These are phyloP conservation scores for Lerema accius DNA, from an alignment of 1,140 invertebrate genomes.

Conservation along the genomic window DNA sequence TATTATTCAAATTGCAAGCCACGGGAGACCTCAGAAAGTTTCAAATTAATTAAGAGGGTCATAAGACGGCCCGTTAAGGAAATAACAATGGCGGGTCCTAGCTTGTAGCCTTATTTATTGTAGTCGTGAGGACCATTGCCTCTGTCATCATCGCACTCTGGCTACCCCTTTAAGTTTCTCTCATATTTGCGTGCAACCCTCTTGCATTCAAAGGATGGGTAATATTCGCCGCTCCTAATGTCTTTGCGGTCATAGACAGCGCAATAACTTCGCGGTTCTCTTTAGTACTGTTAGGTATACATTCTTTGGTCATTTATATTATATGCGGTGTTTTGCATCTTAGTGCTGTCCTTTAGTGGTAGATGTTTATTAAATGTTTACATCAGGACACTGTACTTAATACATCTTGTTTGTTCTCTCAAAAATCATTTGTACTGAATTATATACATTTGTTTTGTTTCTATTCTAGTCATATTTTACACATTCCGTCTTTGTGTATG, in stretches of 20 bases:
- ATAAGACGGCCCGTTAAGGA: conserved; percentile 81
- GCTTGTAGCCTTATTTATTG: conserved; percentile 73
- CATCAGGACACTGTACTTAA: too few relatives aligned
- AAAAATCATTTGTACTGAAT: too few relatives aligned
- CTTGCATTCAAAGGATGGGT: conserved; percentile 32
- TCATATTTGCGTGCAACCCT: conserved; percentile 52
- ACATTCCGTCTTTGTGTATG: too few relatives aligned
- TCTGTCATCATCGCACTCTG: conserved; percentile 61
- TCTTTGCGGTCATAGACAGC: conserved; percentile 21
- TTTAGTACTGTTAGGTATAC: conserved; percentile 1
- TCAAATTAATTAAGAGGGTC: conserved; percentile 82
- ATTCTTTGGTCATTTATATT: conserved; percentile 4
- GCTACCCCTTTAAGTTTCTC: conserved; percentile 47
- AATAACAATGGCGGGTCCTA: conserved; percentile 71
- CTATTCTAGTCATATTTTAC: too few relatives aligned
- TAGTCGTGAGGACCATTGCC: conserved; percentile 65
- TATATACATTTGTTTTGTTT: too few relatives aligned
- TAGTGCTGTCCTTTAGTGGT: too few relatives aligned
- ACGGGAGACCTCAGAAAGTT: conserved; percentile 81
- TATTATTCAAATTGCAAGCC: conserved; percentile 81
- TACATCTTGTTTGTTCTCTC: too few relatives aligned
- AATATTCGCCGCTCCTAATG: conserved; percentile 21
- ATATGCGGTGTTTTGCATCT: too few relatives aligned
- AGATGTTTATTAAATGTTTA: too few relatives aligned
- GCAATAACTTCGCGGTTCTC: conserved; percentile 3